Conservation (phyloP, 2,888 invertebrate genomes). For the Dynastes hyllus region DNA sequence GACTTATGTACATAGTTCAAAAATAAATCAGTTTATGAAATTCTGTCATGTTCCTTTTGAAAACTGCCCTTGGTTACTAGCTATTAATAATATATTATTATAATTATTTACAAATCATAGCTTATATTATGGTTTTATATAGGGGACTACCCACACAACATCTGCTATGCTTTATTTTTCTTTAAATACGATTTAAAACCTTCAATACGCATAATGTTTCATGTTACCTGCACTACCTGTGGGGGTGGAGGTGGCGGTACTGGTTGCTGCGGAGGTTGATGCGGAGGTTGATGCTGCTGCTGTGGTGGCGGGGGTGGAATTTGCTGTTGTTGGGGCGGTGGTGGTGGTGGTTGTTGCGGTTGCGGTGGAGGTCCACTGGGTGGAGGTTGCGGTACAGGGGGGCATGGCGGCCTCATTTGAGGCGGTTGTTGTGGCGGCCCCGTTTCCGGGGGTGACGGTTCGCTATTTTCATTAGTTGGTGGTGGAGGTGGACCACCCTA, state of each 20-base stretch:
- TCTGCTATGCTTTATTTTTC: slow-evolving; percentile 49
- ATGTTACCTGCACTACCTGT: slow-evolving; percentile 58
- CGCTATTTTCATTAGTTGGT: slow-evolving; percentile 57
- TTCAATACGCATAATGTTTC: background rate
- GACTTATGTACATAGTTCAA: too few species aligned
- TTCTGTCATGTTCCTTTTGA: too few species aligned
- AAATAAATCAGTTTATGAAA: too few species aligned
- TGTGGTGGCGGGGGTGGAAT: slow-evolving; percentile 52
- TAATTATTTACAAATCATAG: background rate
- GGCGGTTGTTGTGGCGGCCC: slow-evolving; percentile 55
- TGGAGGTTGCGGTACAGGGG: slow-evolving; percentile 59
- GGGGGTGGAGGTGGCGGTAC: slow-evolving; percentile 53
- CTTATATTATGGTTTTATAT: too few species aligned
- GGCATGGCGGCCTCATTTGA: slow-evolving; percentile 59
- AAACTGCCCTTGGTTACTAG: background rate
- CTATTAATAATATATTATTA: background rate
- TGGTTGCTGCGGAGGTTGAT: background rate
- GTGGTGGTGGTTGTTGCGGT: slow-evolving; percentile 52
- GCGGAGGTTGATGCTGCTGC: slow-evolving; percentile 31
- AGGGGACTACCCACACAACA: background rate
- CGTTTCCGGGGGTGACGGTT: slow-evolving; percentile 60
- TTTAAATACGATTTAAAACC: background rate
- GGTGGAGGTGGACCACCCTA: slow-evolving; percentile 69
- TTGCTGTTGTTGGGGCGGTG: slow-evolving; percentile 55
- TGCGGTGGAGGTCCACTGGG: slow-evolving; percentile 53